These are phyloP conservation scores for Agelaius tricolor DNA, from an alignment of 2,113 vertebrate species.

Conservation along the genomic window DNA sequence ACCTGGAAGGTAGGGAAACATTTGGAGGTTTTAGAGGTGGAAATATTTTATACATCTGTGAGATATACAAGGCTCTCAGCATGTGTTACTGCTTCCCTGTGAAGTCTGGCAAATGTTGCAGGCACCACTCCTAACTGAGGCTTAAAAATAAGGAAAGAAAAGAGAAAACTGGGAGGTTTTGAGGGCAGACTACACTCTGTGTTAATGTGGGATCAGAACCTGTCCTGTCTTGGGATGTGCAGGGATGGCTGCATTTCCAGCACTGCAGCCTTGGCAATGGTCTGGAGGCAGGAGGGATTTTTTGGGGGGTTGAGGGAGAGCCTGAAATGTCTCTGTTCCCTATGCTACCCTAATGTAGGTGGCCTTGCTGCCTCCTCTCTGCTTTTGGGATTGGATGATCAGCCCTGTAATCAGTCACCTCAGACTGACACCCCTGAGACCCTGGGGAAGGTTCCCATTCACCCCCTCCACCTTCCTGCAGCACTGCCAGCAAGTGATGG, in stretches of 20 bases:
- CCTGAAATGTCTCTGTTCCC: background rate
- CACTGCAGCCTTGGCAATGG: background rate
- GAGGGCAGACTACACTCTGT: background rate
- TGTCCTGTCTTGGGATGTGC: background rate
- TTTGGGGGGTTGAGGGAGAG: background rate
- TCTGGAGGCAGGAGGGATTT: background rate
- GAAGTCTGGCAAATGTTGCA: background rate
- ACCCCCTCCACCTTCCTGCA: accelerated
- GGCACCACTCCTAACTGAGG: background rate
- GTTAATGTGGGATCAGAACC: accelerated
- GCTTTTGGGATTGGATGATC: background rate
- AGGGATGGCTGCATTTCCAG: background rate
- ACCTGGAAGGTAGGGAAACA: conserved; percentile 6
- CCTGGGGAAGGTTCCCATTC: background rate
- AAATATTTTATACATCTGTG: conserved; percentile 27
- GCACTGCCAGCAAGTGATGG: background rate
- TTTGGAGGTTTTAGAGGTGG: background rate
- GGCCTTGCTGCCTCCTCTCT: background rate
- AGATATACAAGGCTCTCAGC: conserved; percentile 18
- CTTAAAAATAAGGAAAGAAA: background rate
- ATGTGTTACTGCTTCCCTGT: background rate
- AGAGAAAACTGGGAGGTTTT: background rate
- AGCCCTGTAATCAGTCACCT: background rate
- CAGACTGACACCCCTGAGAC: background rate
- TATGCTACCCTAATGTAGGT: too few relatives aligned